A percentile compares a stretch with the other conserved stretches of the same genome.
These are phyloP conservation scores for Papilio xuthus DNA, from an alignment of 1,140 invertebrate genomes.

Conservation along the genomic window DNA sequence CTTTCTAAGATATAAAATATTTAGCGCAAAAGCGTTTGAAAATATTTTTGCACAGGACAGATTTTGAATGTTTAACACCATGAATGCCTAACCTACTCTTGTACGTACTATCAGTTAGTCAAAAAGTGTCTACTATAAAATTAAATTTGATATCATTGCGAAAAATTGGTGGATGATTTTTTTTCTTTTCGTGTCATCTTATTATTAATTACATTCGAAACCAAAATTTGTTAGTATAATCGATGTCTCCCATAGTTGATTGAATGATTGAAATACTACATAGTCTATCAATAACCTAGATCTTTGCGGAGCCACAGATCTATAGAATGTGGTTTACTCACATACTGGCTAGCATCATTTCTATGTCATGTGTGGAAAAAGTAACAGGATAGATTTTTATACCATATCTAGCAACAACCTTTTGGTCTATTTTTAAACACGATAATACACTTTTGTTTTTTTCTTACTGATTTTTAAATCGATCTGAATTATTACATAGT, in stretches of 20 bases:
- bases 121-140: no score
- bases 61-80: background rate
- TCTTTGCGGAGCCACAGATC: background rate
- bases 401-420: background rate
- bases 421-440: background rate
- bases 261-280: background rate
- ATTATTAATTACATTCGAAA: background rate
- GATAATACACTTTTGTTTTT: background rate
- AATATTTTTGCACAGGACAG: background rate
- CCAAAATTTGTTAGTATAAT: background rate
- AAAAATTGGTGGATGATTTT: no score
- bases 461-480: background rate
- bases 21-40: background rate
- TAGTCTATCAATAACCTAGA: conserved; percentile 8
- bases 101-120: no score
- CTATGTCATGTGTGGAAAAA: background rate
- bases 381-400: background rate
- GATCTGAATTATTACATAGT: no score
- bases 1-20: no score
- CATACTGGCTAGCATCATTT: background rate
- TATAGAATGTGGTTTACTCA: conserved; percentile 12
- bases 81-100: no score
- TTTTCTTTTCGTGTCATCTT: background rate
- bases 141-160: no score
- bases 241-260: background rate